These are phyloP conservation scores for Crossocerus cetratus DNA, from an alignment of 2,888 invertebrate species.

Conservation along the genomic window DNA sequence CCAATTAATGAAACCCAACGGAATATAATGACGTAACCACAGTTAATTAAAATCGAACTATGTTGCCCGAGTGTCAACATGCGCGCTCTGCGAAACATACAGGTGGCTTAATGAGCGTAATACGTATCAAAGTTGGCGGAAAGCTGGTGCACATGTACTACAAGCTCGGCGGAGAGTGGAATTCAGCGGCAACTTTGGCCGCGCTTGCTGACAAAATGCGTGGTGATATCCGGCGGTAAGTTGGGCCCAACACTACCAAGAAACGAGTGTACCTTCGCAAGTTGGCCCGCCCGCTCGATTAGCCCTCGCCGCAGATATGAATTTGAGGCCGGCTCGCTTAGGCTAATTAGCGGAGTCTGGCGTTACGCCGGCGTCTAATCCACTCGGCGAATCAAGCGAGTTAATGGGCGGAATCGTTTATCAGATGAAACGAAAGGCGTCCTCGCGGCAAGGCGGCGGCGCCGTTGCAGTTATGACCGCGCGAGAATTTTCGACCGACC, in stretches of 20 bases:
- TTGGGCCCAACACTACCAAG: too few species aligned
- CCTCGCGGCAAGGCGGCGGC: too few species aligned
- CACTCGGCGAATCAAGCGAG: too few species aligned
- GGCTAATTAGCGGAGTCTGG: too few species aligned
- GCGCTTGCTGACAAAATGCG: slow-evolving; percentile 61
- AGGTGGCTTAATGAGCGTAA: slow-evolving; percentile 67
- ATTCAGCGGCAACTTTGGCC: slow-evolving; percentile 57
- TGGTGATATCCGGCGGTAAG: slow-evolving; percentile 48
- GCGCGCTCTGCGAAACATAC: slow-evolving; percentile 29
- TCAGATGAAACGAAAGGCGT: too few species aligned
- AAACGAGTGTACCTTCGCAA: too few species aligned
- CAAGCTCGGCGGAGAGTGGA: slow-evolving; percentile 29
- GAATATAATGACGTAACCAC: slow-evolving; percentile 7
- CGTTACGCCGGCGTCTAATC: too few species aligned
- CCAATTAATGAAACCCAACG: neutral
- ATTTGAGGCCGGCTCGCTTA: too few species aligned
- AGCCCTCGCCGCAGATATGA: too few species aligned
- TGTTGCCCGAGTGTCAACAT: slow-evolving; percentile 22
- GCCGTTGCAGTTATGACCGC: too few species aligned
- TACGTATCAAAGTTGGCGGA: slow-evolving; percentile 67
- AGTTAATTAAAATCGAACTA: slow-evolving; percentile 52
- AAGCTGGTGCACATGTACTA: slow-evolving; percentile 56
- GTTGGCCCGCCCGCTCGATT: neutral
- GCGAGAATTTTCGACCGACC: too few species aligned
- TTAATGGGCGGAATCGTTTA: too few species aligned